These are phyloP conservation scores for Caradrina clavipalpis DNA, from an alignment of 2,888 invertebrate species.

Conservation along the genomic window DNA sequence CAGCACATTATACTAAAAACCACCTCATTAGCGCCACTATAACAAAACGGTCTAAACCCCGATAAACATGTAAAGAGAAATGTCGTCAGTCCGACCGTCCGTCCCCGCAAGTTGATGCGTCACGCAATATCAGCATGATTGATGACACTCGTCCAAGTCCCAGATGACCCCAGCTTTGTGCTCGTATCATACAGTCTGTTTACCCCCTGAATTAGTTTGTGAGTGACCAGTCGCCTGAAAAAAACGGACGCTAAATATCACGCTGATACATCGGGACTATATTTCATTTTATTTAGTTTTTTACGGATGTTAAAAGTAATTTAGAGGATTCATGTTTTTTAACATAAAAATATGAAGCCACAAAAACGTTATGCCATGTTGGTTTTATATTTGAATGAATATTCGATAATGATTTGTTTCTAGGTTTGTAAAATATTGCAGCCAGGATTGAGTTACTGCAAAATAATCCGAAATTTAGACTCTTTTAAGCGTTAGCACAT, in stretches of 20 bases:
- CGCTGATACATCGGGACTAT: slow-evolving; percentile 37
- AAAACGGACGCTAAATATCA: slow-evolving; percentile 61
- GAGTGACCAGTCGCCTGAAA: slow-evolving; percentile 56
- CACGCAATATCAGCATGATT: slow-evolving; percentile 87
- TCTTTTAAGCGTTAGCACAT: too few relatives aligned
- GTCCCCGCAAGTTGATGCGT: slow-evolving; percentile 79
- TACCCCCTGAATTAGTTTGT: slow-evolving; percentile 63
- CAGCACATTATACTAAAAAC: slow-evolving; percentile 21
- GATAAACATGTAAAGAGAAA: slow-evolving; percentile 76
- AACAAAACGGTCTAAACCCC: slow-evolving; percentile 59
- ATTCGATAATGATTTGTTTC: not conserved
- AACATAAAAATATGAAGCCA: not conserved
- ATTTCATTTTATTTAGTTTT: slow-evolving; percentile 41
- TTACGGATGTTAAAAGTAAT: slow-evolving; percentile 19
- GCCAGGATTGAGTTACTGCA: not conserved
- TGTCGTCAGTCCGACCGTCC: slow-evolving; percentile 63
- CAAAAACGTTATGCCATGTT: not conserved
- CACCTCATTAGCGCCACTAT: slow-evolving; percentile 41
- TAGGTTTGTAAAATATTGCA: not conserved
- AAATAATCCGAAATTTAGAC: not conserved
- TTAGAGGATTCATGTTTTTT: slow-evolving; percentile 8
- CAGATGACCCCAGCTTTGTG: slow-evolving; percentile 70
- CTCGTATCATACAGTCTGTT: slow-evolving; percentile 64
- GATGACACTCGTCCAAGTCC: slow-evolving; percentile 74
- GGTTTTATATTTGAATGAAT: not conserved